Evolutionary conservation across 2,113 vertebrate species (phyloP), one percentile per base, ranked within the genome.

Genomic region (Alouatta palliata): DNA sequence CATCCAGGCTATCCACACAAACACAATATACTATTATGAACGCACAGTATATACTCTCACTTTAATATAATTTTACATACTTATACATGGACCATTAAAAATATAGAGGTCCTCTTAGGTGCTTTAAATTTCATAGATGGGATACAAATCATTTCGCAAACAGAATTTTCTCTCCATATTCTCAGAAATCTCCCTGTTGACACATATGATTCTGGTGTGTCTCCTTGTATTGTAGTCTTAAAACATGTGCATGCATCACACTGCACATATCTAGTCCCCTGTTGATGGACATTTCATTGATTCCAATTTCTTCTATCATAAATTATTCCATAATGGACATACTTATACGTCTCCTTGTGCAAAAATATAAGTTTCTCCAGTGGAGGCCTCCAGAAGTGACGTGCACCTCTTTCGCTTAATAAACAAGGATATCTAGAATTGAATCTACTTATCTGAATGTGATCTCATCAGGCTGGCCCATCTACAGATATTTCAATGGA

Each of bases 241-340:
- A 52, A 43, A 49, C 35, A 6, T 0, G 0, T 3, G 25, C 5
- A 0, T 1, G 6, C 5, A 3, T 1, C 17, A 30, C 19, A 6
- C 49, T 21, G 17, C 19, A 25, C 11, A 27, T 20, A 64, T 49
- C 49, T 61, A 13, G n/a, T 13, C 23, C 37, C 75, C 35, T 66
- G 75, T 4, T 8, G 61, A 64, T 40, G 20, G 80, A 21, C 64
- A 32, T n/a, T 43, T 54, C 43, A 64, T 61, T 10, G 43, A 52
- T 45, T 27, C 17, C 54, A 75, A 10, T 45, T 30, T 45, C 45
- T 90, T 84, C 35, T 56, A 6, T 56, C 76, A 17, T 64, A 89
- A 13, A n/a, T 85, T 49, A 86, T 64, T 71, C 56, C 8, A 5
- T 47, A 17, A 19, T 8, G 19, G 23, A 21, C 45, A 6, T 35